Base-by-base conservation (phyloP, 2,888 invertebrate species). In the Frankliniella fusca region DNA sequence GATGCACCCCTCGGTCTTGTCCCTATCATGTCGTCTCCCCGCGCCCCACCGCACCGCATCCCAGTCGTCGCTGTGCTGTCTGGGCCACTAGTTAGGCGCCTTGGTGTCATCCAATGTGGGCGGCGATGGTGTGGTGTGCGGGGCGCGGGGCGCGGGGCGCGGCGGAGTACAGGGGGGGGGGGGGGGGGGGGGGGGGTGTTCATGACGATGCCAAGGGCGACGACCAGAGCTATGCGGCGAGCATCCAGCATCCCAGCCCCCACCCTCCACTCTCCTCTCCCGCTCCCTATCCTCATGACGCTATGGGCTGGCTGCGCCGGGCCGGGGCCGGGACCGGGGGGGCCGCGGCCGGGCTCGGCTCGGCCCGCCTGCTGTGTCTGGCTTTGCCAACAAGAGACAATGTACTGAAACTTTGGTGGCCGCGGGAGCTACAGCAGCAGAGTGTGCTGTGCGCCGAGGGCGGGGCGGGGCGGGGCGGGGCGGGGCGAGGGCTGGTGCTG, bases 361-460 rank as follows among this genome's bases (percentile, higher is more conserved):
- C 38, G 38, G 38, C 3, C 38, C 38, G 38, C 38, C 38, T 38
- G 38, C 38, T 38, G 38, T 38, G 38, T 38, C 38, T 38, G 38
- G 38, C 38, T 61, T 61, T 61, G 61, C 61, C n/a, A 61, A 61
- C 61, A 61, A 61, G 61, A 61, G 61, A 61, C 61, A 61, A 61
- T 61, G 61, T 61, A 61, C 61, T 61, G 61, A 61, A 61, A 61
- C 61, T 61, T 61, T 61, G 61, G 61, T 61, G 61, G 38, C 38
- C 38, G 61, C 61, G 15, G 61, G 20, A 54, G 54, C 54, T 12
- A 18, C 54, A 54, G 54, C 54, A 54, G 54, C 54, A 18, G 38
- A 38, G 38, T 38, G 38, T 38, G 54, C 54, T 15, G 18, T 54
- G 54, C 15, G 54, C 54, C 54, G 38, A 38, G 38, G 38, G 54